These are phyloP conservation scores for Esox niger DNA, from an alignment of 2,113 vertebrate species.

Conservation along the genomic window DNA sequence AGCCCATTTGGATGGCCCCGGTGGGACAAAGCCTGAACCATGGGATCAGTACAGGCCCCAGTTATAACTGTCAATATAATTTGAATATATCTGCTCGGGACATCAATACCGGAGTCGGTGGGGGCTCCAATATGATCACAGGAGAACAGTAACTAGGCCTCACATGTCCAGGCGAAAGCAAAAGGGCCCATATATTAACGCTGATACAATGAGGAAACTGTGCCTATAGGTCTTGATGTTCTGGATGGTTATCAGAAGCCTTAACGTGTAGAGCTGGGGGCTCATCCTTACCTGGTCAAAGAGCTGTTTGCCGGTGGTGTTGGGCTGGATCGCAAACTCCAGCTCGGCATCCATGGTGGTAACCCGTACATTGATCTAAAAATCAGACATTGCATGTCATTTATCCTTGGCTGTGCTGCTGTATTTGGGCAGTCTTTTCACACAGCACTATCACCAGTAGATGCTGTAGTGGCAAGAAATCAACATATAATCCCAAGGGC, in stretches of 20 bases:
- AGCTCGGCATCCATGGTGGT: conserved; percentile 98
- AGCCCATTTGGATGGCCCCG: neutral
- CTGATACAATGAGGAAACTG: too few relatives aligned
- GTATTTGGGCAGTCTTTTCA: too few relatives aligned
- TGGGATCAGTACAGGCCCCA: neutral
- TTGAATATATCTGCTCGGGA: conserved; percentile 25
- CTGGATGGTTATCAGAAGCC: neutral
- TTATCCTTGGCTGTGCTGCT: neutral
- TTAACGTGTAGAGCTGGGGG: neutral
- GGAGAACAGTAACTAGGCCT: neutral
- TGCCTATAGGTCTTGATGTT: too few relatives aligned
- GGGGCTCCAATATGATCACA: neutral
- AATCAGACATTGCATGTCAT: conserved; percentile 6
- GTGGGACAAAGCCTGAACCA: neutral
- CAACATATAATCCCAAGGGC: too few relatives aligned
- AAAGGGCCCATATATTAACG: neutral
- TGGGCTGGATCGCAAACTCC: conserved; percentile 98
- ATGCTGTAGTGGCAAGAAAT: too few relatives aligned
- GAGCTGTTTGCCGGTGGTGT: conserved; percentile 94
- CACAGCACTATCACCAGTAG: too few relatives aligned
- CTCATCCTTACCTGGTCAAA: conserved; percentile 87
- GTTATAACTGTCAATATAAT: neutral
- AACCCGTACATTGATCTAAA: conserved; percentile 92
- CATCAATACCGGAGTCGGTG: conserved; percentile 30
- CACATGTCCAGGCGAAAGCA: neutral